Evolutionary conservation across 2,888 invertebrate species (phyloP), one percentile per base, ranked within the genome.

Genomic region (Hemithea aestivaria): DNA sequence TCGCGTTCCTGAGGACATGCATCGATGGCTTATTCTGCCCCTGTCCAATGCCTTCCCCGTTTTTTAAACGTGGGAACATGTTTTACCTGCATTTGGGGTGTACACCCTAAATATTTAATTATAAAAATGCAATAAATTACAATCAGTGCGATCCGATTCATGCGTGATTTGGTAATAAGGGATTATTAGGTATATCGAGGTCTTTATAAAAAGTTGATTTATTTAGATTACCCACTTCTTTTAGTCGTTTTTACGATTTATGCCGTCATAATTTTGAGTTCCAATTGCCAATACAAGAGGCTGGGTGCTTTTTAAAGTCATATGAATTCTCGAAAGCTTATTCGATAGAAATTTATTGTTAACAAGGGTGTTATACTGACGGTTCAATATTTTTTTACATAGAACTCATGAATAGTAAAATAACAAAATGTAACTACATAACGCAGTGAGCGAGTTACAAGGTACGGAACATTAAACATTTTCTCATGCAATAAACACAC

Each of bases 91-190:
- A 56, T 55, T 55, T 59, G 44, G 65, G 62, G 69, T 64, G 28
- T 25, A 30, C 33, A 72, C 77, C 78, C 72, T 73, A 69, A 16
- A 16, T 48, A 54, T 70, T 81, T 75, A 79, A 79, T 53, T 53
- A 52, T 80, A 73, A 70, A 66, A 73, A 66, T 68, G 74, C 77
- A 72, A 84, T 83, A 84, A 81, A 79, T 84, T 75, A 75, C 68
- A 82, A 81, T 81, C 75, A 74, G 71, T 74, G 74, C 74, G 73
- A 77, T 77, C 64, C 58, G 53, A 60, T 73, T 71, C 68, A 71
- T 60, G 73, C 66, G 45, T 66, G 72, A 77, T 79, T 74, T 60
- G 68, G 62, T 62, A 57, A 67, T 70, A 70, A 67, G 62, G 62
- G 51, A 56, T 62, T 57, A 56, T 30, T 45, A 40, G 21, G 22